phyloP scores from a whole-genome alignment of 2,113 vertebrate genomes.

The Upupa epops region DNA sequence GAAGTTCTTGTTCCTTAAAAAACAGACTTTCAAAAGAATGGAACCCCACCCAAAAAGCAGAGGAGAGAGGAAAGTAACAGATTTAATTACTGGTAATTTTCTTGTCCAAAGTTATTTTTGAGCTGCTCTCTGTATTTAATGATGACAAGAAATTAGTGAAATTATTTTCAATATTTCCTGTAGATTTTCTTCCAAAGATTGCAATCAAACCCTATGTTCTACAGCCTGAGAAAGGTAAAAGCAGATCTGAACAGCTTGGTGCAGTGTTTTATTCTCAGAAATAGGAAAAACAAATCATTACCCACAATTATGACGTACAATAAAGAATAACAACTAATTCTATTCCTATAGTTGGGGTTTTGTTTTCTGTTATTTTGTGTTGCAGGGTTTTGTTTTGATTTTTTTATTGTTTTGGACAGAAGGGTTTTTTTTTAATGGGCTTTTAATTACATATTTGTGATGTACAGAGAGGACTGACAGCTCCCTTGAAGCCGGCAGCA shows the following conservation, averaged over 20 bases:
- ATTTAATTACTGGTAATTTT: not conserved
- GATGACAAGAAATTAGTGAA: not conserved
- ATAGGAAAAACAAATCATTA: conserved; percentile 11
- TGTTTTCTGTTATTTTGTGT: not conserved
- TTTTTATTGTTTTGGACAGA: not conserved
- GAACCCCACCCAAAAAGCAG: not conserved
- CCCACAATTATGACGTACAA: not conserved
- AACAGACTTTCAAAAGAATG: not conserved
- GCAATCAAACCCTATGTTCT: not conserved
- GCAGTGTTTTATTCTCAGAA: conserved; percentile 1
- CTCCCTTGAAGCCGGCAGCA: not conserved
- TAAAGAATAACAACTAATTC: not conserved
- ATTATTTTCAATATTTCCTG: not conserved
- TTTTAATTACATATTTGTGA: conserved; percentile 15
- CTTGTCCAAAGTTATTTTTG: not conserved
- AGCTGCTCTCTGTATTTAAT: not conserved
- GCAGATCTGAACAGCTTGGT: not conserved
- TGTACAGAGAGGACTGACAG: not conserved
- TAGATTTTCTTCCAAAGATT: not conserved
- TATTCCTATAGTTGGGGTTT: not conserved
- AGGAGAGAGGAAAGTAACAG: not conserved
- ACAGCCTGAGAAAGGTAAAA: not conserved
- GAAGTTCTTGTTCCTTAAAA: not conserved
- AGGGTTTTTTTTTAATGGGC: not conserved
- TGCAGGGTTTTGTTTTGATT: not conserved